Evolutionary conservation across 2,797 vertebrate species (phyloP).

Genomic region (Notolabrus celidotus): DNA sequence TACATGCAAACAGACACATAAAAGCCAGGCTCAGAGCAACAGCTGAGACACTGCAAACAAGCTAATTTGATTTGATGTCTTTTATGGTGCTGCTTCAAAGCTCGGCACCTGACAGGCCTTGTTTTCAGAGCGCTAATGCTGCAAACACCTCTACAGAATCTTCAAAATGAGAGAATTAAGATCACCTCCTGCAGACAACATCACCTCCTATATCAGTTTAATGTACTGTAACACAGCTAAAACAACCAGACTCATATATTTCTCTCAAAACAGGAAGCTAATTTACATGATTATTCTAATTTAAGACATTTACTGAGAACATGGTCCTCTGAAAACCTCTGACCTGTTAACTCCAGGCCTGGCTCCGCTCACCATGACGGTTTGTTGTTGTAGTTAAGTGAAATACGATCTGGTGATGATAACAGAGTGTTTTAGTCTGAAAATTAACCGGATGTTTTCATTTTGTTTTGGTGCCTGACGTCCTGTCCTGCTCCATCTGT

Average conservation of each 20-base stretch:
- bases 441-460: too few species aligned
- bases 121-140: too few species aligned
- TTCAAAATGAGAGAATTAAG: background rate
- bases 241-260: too few species aligned
- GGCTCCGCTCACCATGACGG: too few species aligned
- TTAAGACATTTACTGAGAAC: background rate
- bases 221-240: background rate
- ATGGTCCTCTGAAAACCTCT: too few species aligned
- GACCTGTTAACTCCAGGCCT: too few species aligned
- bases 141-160: background rate
- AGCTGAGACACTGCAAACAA: background rate
- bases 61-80: conserved; percentile 33
- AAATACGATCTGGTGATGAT: too few species aligned
- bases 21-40: background rate
- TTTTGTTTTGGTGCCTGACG: too few species aligned
- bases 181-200: background rate
- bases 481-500: too few species aligned
- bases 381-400: too few species aligned
- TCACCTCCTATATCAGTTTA: background rate
- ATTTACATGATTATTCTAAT: background rate
- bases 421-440: too few species aligned
- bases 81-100: conserved; percentile 19
- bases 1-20: conserved; percentile 29
- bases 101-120: background rate
- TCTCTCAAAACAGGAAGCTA: background rate